phyloP scores from a whole-genome alignment of 1,140 invertebrate species.

The Battus philenor region DNA sequence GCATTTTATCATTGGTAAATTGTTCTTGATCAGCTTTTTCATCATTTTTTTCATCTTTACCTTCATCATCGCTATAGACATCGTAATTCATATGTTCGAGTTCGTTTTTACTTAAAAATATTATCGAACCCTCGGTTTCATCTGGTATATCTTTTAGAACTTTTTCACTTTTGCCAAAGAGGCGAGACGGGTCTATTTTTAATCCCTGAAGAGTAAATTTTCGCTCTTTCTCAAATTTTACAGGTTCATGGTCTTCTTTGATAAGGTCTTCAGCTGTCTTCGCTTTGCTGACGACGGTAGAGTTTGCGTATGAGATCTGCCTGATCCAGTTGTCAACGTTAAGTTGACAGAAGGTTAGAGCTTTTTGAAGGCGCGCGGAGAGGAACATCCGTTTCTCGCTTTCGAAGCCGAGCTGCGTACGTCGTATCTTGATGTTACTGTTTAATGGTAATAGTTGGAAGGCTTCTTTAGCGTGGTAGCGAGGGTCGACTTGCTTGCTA shows the following conservation, averaged over 20 bases:
- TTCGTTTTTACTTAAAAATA: slow-evolving; percentile 79
- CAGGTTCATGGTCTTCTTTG: slow-evolving; percentile 72
- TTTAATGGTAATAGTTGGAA: slow-evolving; percentile 71
- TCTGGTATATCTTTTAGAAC: slow-evolving; percentile 77
- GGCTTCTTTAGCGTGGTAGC: slow-evolving; percentile 56
- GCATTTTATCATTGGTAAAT: slow-evolving; percentile 76
- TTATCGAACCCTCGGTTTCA: slow-evolving; percentile 79
- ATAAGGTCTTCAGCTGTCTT: slow-evolving; percentile 67
- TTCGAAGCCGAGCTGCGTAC: slow-evolving; percentile 77
- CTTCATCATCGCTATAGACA: slow-evolving; percentile 71
- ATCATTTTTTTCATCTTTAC: slow-evolving; percentile 62
- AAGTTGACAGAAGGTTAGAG: slow-evolving; percentile 79
- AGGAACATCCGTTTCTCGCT: slow-evolving; percentile 78
- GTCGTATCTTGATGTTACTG: slow-evolving; percentile 70
- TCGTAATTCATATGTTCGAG: slow-evolving; percentile 77
- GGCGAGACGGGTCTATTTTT: slow-evolving; percentile 69
- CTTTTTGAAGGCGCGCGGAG: slow-evolving; percentile 78
- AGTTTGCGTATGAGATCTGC: slow-evolving; percentile 72
- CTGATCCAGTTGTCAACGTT: slow-evolving; percentile 77
- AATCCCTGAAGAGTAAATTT: slow-evolving; percentile 74
- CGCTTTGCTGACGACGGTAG: slow-evolving; percentile 60
- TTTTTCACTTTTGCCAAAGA: slow-evolving; percentile 73
- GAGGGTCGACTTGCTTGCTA: slow-evolving; percentile 57
- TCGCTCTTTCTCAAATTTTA: slow-evolving; percentile 72
- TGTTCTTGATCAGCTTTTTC: slow-evolving; percentile 58